phyloP scores from a whole-genome alignment of 1,140 invertebrate species.

The Lutraria rhynchaena region DNA sequence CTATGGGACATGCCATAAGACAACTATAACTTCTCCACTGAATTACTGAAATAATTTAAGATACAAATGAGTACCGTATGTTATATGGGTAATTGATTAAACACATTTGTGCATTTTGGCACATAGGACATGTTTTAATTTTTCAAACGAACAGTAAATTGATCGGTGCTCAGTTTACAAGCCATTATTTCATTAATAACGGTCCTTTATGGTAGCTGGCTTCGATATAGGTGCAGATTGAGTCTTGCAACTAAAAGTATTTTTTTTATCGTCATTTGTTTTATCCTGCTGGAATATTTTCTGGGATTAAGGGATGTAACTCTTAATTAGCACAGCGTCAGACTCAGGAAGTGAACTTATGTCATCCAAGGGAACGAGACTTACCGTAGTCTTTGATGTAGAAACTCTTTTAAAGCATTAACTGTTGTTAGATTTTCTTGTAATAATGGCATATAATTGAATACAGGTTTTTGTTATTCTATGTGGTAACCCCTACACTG shows the following conservation, averaged over 20 bases:
- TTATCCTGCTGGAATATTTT: slow-evolving; percentile 16
- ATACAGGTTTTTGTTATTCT: no score
- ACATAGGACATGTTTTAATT: slow-evolving; percentile 41
- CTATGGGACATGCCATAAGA: slow-evolving; percentile 36
- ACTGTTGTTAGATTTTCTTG: no score
- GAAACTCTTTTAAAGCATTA: background rate
- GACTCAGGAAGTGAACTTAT: slow-evolving; percentile 11
- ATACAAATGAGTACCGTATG: slow-evolving; percentile 38
- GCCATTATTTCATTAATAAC: slow-evolving; percentile 45
- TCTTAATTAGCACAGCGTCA: slow-evolving; percentile 41
- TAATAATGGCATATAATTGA: no score
- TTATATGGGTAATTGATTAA: slow-evolving; percentile 61
- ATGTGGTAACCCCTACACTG: no score
- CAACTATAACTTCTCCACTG: slow-evolving; percentile 2
- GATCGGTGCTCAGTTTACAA: slow-evolving; percentile 22
- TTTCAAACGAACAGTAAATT: slow-evolving; percentile 57
- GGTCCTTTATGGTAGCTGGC: slow-evolving; percentile 44
- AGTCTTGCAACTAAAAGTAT: slow-evolving; percentile 33
- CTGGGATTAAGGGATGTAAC: slow-evolving; percentile 49
- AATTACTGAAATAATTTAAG: slow-evolving; percentile 52
- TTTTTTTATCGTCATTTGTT: slow-evolving; percentile 24
- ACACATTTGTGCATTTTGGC: slow-evolving; percentile 59
- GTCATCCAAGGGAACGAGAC: slow-evolving; percentile 14
- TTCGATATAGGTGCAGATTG: slow-evolving; percentile 52
- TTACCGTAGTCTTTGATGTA: slow-evolving; percentile 30